Conservation (phyloP, 2,888 invertebrate species). For the Acronicta aceris region DNA sequence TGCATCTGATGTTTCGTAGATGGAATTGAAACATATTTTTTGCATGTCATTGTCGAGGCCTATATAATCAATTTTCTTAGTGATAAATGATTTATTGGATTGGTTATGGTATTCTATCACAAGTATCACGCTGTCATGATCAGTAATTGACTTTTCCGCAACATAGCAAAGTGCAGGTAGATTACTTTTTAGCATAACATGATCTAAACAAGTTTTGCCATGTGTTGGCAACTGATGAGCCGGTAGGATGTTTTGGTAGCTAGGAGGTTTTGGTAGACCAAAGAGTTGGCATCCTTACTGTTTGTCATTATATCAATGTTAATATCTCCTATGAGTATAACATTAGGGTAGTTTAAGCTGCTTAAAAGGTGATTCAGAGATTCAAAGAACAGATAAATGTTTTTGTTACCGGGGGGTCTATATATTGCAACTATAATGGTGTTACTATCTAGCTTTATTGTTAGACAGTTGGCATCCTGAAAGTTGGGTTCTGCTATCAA, state of each 20-base stretch:
- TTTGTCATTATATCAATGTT: constrained; percentile 1
- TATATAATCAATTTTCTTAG: constrained; percentile 4
- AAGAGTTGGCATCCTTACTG: constrained; percentile 2
- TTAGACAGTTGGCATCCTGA: constrained; percentile 8
- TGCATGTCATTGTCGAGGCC: constrained; percentile 3
- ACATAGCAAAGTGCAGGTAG: constrained; percentile 14
- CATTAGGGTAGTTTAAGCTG: constrained; percentile 2
- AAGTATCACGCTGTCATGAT: constrained; percentile 7
- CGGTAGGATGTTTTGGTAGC: constrained; percentile 8
- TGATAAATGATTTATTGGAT: background rate
- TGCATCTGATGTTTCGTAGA: constrained; percentile 3
- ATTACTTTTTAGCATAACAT: constrained; percentile 15
- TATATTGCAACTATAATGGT: constrained; percentile 5
- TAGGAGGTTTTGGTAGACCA: constrained; percentile 4
- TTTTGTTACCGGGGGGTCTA: constrained; percentile 9
- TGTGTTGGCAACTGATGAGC: constrained; percentile 15
- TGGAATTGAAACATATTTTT: background rate
- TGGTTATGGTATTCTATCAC: background rate
- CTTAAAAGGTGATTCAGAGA: constrained; percentile 1
- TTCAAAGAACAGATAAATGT: constrained; percentile 1
- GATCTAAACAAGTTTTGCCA: constrained; percentile 19
- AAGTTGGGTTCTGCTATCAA: background rate
- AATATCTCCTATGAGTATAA: constrained; percentile 4
- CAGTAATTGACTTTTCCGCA: constrained; percentile 15
- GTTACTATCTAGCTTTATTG: constrained; percentile 5